Conservation (phyloP, 53 echinoderm and acorn worm species). For the Apostichopus leukothele region DNA sequence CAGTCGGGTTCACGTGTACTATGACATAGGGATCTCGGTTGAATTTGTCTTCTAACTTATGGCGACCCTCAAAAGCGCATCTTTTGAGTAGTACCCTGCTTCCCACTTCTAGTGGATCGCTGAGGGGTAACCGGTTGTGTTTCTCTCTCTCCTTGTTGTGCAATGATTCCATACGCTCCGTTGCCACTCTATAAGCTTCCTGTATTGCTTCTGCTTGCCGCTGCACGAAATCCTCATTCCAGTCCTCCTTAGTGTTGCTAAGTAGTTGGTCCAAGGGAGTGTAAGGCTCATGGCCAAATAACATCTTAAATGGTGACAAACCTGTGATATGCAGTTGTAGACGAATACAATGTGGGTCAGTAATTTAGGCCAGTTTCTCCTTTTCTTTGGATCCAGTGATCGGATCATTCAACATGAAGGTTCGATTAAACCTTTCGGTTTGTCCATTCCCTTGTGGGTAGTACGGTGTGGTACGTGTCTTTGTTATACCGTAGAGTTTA, state of each 20-base stretch:
- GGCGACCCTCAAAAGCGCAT: conserved; percentile 41
- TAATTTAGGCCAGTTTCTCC: conserved; percentile 48
- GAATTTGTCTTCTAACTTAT: conserved; percentile 45
- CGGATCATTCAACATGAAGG: conserved; percentile 40
- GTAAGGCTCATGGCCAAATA: conserved; percentile 52
- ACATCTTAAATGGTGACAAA: conserved; percentile 48
- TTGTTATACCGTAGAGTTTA: conserved; percentile 34
- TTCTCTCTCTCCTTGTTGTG: neutral
- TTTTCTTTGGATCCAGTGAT: conserved; percentile 9
- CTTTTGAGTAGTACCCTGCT: conserved; percentile 44
- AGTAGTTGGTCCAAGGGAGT: conserved; percentile 57
- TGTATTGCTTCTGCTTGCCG: conserved; percentile 25
- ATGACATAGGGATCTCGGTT: conserved; percentile 31
- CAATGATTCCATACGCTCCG: neutral
- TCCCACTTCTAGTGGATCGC: conserved; percentile 39
- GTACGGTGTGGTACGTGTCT: conserved; percentile 50
- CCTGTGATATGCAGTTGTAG: conserved; percentile 53
- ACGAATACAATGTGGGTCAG: conserved; percentile 42
- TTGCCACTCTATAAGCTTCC: conserved; percentile 14
- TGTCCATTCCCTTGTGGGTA: conserved; percentile 54
- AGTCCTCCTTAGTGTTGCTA: conserved; percentile 8
- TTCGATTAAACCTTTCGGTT: conserved; percentile 50
- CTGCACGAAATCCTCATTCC: conserved; percentile 50
- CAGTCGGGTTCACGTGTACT: neutral
- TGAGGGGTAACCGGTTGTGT: neutral